A percentile compares a stretch with the other conserved stretches of the same genome.
phyloP scores from a whole-genome alignment of 2,888 invertebrate species.

The Carpatolechia fugitivella region DNA sequence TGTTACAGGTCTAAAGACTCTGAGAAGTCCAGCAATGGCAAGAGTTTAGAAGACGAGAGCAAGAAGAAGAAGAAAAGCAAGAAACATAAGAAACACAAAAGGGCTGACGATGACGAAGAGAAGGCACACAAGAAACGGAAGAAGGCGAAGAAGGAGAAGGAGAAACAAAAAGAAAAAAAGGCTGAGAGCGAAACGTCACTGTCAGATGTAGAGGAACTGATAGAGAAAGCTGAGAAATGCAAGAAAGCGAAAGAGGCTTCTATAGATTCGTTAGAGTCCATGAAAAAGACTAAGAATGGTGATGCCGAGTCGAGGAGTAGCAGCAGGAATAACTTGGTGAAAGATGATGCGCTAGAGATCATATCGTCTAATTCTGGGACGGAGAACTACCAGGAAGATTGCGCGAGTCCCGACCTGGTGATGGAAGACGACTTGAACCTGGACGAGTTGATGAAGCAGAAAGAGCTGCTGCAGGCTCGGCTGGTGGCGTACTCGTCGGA shows the following conservation, averaged over 20 bases:
- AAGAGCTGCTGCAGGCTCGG: conserved; percentile 88
- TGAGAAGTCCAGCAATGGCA: conserved; percentile 44
- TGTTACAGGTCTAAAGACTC: conserved; percentile 39
- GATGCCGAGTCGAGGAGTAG: conserved; percentile 34
- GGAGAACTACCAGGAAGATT: conserved; percentile 81
- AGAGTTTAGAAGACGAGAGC: conserved; percentile 45
- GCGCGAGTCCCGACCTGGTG: conserved; percentile 85
- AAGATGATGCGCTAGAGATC: conserved; percentile 74
- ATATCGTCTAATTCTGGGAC: conserved; percentile 85
- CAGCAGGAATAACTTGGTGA: conserved; percentile 31
- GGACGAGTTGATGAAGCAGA: conserved; percentile 94
- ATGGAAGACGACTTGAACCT: conserved; percentile 92
- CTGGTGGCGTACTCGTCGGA: conserved; percentile 87
- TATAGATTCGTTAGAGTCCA: conserved; percentile 23
- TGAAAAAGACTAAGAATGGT: conserved; percentile 49
- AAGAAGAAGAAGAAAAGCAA: conserved; percentile 77
- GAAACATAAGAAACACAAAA: conserved; percentile 85
- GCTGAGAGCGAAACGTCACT: conserved; percentile 64
- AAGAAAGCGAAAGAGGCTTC: conserved; percentile 36
- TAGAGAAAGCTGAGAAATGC: conserved; percentile 56
- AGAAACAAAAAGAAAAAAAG: conserved; percentile 53
- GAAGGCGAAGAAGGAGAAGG: conserved; percentile 77
- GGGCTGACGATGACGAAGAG: conserved; percentile 74
- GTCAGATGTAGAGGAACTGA: conserved; percentile 62
- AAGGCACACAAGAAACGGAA: conserved; percentile 78